Evolutionary conservation across 2,113 vertebrate species (phyloP).

Genomic region (Numenius arquata): DNA sequence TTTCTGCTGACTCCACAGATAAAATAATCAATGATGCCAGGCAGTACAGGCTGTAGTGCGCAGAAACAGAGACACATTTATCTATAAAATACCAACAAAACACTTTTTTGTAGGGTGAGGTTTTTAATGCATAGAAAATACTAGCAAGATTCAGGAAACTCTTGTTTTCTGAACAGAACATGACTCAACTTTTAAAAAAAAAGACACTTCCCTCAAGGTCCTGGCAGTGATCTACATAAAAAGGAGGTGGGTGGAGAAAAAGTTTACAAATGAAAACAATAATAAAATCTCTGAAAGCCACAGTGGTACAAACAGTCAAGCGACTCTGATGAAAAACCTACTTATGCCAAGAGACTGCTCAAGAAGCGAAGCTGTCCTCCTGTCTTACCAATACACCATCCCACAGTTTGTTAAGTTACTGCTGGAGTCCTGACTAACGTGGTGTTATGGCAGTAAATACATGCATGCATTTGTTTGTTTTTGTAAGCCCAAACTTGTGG

Average conservation of each 20-base stretch:
- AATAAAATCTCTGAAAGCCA: not conserved
- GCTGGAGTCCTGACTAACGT: not conserved
- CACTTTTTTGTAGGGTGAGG: not conserved
- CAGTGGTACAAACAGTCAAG: not conserved
- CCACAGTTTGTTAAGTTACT: not conserved
- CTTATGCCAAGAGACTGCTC: not conserved
- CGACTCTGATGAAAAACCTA: not conserved
- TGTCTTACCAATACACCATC: not conserved
- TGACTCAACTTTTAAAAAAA: not conserved
- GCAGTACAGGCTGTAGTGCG: not conserved
- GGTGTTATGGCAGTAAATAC: not conserved
- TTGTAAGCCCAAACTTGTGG: not conserved
- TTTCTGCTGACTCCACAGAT: not conserved
- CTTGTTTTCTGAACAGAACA: not conserved
- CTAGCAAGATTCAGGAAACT: not conserved
- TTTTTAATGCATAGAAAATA: not conserved
- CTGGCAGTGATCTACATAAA: not conserved
- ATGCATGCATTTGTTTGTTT: not conserved
- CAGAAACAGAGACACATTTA: not conserved
- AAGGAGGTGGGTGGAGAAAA: accelerated
- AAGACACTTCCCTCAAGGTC: not conserved
- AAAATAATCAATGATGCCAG: not conserved
- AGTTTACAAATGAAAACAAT: not conserved
- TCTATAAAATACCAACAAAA: not conserved
- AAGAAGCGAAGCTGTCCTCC: not conserved